phyloP scores from a whole-genome alignment of 2,113 vertebrate genomes.

The Thinocorus orbignyianus region DNA sequence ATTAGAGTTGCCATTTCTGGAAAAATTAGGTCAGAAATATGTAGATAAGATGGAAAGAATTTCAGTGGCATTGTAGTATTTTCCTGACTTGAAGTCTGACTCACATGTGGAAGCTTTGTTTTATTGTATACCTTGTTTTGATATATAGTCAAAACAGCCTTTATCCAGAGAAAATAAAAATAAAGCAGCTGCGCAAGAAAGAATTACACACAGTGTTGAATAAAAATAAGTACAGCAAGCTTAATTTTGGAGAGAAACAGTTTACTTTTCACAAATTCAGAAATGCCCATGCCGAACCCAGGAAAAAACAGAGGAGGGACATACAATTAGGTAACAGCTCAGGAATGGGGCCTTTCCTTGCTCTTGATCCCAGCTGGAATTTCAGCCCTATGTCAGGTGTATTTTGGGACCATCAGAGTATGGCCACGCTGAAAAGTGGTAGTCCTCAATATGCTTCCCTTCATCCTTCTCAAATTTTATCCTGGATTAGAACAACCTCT shows the following conservation, averaged over 20 bases:
- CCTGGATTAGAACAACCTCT: background rate
- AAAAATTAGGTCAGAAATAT: slow-evolving; percentile 58
- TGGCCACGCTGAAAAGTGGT: background rate
- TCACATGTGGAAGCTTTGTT: slow-evolving; percentile 41
- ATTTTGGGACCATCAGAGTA: background rate
- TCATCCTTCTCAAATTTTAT: background rate
- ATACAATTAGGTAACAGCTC: background rate
- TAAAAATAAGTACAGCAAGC: slow-evolving; percentile 1
- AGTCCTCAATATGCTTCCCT: background rate
- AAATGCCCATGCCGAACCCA: background rate
- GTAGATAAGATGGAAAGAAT: slow-evolving; percentile 63
- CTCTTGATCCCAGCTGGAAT: background rate
- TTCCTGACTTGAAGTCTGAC: slow-evolving; percentile 53
- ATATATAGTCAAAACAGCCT: slow-evolving; percentile 43
- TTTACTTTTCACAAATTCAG: background rate
- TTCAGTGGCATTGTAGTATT: slow-evolving; percentile 55
- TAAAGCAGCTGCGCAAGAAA: slow-evolving; percentile 16
- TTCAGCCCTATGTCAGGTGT: background rate
- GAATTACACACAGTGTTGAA: background rate
- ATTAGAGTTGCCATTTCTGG: slow-evolving; percentile 57
- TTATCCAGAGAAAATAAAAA: slow-evolving; percentile 46
- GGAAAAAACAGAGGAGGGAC: background rate
- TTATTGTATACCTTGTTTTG: slow-evolving; percentile 54
- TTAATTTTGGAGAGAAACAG: background rate
- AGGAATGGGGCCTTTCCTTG: background rate